phyloP scores from a whole-genome alignment of 30 jellyfish, hydroid and myxozoan genomes.

The Turritopsis dohrnii region DNA sequence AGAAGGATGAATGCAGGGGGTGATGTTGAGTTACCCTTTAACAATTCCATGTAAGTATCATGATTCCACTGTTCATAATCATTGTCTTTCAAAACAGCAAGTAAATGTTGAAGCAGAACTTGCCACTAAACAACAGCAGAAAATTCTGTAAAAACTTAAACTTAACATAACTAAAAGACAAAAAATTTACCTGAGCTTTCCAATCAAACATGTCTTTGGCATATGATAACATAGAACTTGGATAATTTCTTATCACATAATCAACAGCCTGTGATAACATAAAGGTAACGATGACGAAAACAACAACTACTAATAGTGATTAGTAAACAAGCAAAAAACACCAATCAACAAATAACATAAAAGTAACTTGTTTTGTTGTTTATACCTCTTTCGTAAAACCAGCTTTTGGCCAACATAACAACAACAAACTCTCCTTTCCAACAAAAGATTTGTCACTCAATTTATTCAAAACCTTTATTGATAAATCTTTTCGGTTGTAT shows the following conservation, averaged over 20 bases:
- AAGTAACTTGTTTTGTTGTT: too few species aligned
- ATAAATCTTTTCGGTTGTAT: constrained; percentile 36
- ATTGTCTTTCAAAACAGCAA: constrained; percentile 40
- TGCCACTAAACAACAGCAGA: constrained; percentile 36
- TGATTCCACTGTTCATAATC: constrained; percentile 67
- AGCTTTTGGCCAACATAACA: constrained; percentile 64
- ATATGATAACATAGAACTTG: constrained; percentile 41
- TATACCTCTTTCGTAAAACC: constrained; percentile 54
- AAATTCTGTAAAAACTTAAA: not conserved
- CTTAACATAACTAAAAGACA: not conserved
- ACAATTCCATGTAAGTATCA: constrained; percentile 60
- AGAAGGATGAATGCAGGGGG: not conserved
- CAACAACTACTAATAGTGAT: not conserved
- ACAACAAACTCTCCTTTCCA: constrained; percentile 50
- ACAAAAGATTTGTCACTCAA: constrained; percentile 24
- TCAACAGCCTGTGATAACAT: constrained; percentile 47
- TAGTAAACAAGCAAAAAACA: not conserved
- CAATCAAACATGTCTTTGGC: constrained; percentile 65
- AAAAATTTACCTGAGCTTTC: constrained; percentile 49
- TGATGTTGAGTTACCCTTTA: constrained; percentile 41
- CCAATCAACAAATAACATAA: too few species aligned
- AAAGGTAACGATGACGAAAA: not conserved
- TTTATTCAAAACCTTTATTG: constrained; percentile 26
- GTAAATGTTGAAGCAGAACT: constrained; percentile 5
- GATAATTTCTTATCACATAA: constrained; percentile 42